Conservation (phyloP, 2,888 invertebrate species). For the Ctenicera cuprea region DNA sequence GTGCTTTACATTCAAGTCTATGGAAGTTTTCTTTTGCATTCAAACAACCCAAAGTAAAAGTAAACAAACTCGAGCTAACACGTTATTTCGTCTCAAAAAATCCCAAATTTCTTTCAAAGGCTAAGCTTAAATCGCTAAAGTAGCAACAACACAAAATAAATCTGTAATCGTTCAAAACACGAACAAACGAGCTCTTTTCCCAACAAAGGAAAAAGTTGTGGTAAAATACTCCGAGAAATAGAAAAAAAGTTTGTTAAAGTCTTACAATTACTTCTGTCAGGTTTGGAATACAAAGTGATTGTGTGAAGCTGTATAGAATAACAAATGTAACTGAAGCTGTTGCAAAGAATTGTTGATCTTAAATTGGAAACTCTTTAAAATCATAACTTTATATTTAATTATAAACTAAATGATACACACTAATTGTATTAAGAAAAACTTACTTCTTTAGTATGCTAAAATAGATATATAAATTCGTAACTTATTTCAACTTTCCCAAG, state of each 20-base stretch:
- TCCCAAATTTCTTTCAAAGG: background rate
- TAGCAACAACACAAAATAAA: background rate
- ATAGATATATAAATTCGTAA: too few relatives aligned
- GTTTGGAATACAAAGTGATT: background rate
- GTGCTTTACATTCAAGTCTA: too few relatives aligned
- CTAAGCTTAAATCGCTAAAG: background rate
- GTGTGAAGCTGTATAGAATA: background rate
- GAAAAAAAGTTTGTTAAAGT: background rate
- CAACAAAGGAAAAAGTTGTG: background rate
- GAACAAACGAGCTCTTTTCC: background rate
- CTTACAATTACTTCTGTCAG: background rate
- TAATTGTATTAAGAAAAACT: too few relatives aligned
- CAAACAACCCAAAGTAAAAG: too few relatives aligned
- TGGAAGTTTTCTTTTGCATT: too few relatives aligned
- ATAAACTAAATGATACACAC: too few relatives aligned
- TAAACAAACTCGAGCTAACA: too few relatives aligned
- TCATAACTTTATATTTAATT: too few relatives aligned
- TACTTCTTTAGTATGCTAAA: too few relatives aligned
- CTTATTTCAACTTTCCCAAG: too few relatives aligned
- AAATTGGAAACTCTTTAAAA: too few relatives aligned
- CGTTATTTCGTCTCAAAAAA: background rate
- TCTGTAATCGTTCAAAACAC: background rate
- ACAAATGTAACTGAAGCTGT: background rate
- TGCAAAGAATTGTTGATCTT: too few relatives aligned
- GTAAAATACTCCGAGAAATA: slow-evolving; percentile 4